Evolutionary conservation across 2,888 invertebrate species (phyloP).

Genomic region (Resseliella maxima): DNA sequence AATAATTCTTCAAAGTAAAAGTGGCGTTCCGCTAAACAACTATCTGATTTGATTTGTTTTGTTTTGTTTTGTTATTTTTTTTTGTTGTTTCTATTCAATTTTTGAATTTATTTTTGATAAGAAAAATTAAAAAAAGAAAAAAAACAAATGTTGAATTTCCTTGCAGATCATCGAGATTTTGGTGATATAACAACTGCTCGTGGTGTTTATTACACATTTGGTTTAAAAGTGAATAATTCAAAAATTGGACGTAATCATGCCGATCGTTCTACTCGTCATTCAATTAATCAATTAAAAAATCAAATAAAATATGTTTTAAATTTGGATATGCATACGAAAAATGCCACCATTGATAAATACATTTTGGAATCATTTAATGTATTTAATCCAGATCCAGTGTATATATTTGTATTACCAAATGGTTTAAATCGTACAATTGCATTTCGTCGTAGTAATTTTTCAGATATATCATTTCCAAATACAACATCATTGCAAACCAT

Average conservation of each 20-base stretch:
- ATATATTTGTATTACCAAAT: constrained; percentile 63
- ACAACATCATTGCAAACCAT: constrained; percentile 60
- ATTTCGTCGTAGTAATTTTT: constrained; percentile 63
- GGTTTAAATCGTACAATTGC: constrained; percentile 58
- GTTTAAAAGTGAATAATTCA: background rate
- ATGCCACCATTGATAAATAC: constrained; percentile 59
- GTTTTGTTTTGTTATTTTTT: background rate
- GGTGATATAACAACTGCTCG: constrained; percentile 2
- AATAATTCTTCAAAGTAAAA: constrained; percentile 41
- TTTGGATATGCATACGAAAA: constrained; percentile 57
- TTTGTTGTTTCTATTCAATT: background rate
- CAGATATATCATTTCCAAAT: constrained; percentile 65
- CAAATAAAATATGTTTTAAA: constrained; percentile 58
- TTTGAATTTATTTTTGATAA: background rate
- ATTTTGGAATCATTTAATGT: constrained; percentile 64
- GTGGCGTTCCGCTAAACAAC: background rate
- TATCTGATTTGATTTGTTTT: background rate
- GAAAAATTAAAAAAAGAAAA: background rate
- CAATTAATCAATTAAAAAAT: constrained; percentile 18
- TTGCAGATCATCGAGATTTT: background rate
- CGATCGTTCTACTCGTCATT: background rate
- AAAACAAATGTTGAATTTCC: background rate
- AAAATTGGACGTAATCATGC: background rate
- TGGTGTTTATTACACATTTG: background rate
- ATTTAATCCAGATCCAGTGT: constrained; percentile 62